Percentiles rank a stretch among this genome's conserved stretches.
These are phyloP conservation scores for Ctenopoma kingsleyae DNA, from an alignment of 2,797 vertebrate species.

Conservation along the genomic window DNA sequence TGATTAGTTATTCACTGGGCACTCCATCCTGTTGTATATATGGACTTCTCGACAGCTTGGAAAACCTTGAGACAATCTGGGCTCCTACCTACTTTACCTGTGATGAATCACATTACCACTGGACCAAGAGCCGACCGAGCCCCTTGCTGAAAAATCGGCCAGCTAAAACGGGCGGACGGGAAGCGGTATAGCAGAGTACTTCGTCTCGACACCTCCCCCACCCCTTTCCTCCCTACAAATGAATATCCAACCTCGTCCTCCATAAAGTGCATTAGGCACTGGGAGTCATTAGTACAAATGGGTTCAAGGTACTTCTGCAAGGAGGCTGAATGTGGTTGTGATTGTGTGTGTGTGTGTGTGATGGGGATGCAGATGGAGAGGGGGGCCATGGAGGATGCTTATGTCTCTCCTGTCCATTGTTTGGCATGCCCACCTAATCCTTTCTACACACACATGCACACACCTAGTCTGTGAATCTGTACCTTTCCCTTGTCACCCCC, in stretches of 20 bases:
- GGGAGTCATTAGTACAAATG: slow-evolving; percentile 85
- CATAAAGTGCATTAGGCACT: slow-evolving; percentile 83
- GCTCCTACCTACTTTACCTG: slow-evolving; percentile 74
- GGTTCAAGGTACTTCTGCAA: slow-evolving; percentile 77
- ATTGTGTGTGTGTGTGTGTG: slow-evolving; percentile 42
- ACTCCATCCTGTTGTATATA: slow-evolving; percentile 42
- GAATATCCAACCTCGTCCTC: slow-evolving; percentile 77
- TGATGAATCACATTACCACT: slow-evolving; percentile 74
- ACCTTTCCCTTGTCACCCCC: slow-evolving; percentile 45
- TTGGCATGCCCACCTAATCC: slow-evolving; percentile 85
- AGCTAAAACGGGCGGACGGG: slow-evolving; percentile 70
- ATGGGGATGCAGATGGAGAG: slow-evolving; percentile 54
- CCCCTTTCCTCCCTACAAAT: slow-evolving; percentile 67
- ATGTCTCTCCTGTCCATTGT: slow-evolving; percentile 71
- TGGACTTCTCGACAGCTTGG: slow-evolving; percentile 39
- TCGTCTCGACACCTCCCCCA: slow-evolving; percentile 65
- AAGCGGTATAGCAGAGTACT: slow-evolving; percentile 65
- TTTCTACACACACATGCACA: slow-evolving; percentile 48
- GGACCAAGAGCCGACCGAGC: slow-evolving; percentile 58
- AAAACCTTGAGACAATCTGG: slow-evolving; percentile 55
- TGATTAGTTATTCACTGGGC: slow-evolving; percentile 55
- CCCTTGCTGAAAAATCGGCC: slow-evolving; percentile 71
- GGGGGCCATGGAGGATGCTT: slow-evolving; percentile 51
- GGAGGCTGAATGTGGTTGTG: slow-evolving; percentile 54
- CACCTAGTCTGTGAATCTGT: slow-evolving; percentile 52